Conservation (phyloP, 2,888 invertebrate genomes). For the Agriotes lineatus region DNA sequence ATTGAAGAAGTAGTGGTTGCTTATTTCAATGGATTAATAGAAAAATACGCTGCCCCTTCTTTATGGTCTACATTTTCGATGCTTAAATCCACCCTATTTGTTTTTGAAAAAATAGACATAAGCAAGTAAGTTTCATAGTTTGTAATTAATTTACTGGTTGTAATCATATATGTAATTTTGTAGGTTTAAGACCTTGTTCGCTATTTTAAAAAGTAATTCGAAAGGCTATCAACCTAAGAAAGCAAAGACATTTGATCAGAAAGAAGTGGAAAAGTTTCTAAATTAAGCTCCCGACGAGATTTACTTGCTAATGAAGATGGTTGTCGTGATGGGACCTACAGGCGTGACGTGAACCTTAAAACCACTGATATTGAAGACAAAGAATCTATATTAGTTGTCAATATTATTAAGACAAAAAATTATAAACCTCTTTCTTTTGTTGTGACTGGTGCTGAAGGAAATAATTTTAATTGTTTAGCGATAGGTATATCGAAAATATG, state of each 20-base stretch:
- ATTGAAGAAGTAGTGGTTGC: no score
- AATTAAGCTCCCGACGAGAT: conserved; percentile 3
- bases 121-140: no score
- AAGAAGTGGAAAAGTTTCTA: conserved; percentile 10
- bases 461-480: no score
- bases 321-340: conserved; percentile 2
- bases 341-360: neutral
- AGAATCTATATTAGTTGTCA: neutral
- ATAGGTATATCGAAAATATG: no score
- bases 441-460: no score
- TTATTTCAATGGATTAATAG: neutral
- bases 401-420: no score
- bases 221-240: neutral
- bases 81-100: no score
- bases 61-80: neutral
- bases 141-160: neutral
- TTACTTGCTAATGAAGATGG: conserved; percentile 4
- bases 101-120: no score
- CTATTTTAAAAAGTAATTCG: neutral
- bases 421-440: no score
- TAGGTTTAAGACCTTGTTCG: no score
- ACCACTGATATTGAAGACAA: conserved; percentile 13
- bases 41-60: neutral
- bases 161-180: no score
- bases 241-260: no score